These are phyloP conservation scores for Lithophane leautieri DNA, from an alignment of 2,888 invertebrate genomes.

Conservation along the genomic window DNA sequence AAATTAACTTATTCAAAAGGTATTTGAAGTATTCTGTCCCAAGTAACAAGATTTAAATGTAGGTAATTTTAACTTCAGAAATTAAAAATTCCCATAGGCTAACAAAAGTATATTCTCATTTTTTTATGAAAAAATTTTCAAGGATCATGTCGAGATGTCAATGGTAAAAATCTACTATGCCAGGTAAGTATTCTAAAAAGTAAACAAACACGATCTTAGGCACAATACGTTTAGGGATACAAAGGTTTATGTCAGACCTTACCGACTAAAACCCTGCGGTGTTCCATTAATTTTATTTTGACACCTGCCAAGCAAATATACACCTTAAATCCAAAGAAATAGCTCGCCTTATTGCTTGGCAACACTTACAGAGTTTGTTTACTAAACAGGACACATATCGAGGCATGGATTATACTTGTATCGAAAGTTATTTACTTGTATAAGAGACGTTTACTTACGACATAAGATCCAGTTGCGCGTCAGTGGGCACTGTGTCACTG, in stretches of 20 bases:
- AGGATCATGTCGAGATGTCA: constrained; percentile 56
- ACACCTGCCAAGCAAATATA: not conserved
- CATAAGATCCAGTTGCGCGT: constrained; percentile 94
- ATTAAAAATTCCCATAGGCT: not conserved
- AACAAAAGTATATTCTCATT: not conserved
- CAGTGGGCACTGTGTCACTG: constrained; percentile 94
- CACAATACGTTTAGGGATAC: not conserved
- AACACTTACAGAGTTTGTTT: constrained; percentile 2
- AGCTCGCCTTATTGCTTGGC: constrained; percentile 6
- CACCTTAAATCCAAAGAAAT: not conserved
- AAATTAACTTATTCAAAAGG: not conserved
- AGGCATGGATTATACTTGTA: constrained; percentile 15
- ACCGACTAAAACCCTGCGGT: not conserved
- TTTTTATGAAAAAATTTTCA: constrained; percentile 26
- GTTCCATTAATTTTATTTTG: constrained; percentile 1
- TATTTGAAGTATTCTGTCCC: not conserved
- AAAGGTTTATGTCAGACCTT: not conserved
- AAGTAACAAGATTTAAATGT: not conserved
- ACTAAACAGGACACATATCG: constrained; percentile 30
- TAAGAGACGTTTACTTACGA: constrained; percentile 84
- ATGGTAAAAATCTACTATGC: constrained; percentile 41
- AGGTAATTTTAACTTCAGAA: not conserved
- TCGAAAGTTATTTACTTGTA: not conserved
- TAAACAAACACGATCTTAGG: constrained; percentile 27
- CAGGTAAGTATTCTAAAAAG: constrained; percentile 25